Evolutionary conservation across 1,140 invertebrate species (phyloP).

Genomic region (Coenobita brevimanus): DNA sequence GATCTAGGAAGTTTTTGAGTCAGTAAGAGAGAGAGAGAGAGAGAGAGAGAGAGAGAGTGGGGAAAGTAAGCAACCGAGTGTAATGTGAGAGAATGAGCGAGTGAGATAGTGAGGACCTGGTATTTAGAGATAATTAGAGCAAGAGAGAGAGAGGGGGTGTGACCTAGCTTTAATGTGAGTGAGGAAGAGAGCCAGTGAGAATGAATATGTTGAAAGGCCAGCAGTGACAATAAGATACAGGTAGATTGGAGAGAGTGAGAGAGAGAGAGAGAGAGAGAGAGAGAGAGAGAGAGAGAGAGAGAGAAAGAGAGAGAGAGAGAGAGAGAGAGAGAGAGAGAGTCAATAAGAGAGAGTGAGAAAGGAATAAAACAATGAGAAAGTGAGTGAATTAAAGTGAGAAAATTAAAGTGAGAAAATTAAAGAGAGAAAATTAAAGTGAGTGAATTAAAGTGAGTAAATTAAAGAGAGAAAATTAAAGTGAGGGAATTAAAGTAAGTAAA

Average conservation of each 20-base stretch:
- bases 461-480: no score
- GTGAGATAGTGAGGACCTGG: neutral
- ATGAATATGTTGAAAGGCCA: no score
- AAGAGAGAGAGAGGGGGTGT: no score
- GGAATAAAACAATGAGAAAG: neutral
- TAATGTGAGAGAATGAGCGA: neutral
- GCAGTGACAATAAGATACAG: no score
- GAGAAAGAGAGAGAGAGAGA: neutral
- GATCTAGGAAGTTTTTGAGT: neutral
- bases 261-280: neutral
- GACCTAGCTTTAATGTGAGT: no score
- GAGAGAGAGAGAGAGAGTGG: constrained; percentile 26
- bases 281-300: neutral
- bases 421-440: neutral
- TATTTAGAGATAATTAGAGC: no score
- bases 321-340: neutral
- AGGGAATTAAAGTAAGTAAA: neutral
- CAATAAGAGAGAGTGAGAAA: neutral
- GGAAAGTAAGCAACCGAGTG: neutral
- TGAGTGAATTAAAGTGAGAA: neutral
- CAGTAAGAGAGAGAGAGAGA: constrained; percentile 38
- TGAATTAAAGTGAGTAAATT: neutral
- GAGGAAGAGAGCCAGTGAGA: neutral
- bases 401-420: neutral
- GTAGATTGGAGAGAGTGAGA: neutral